These are phyloP conservation scores for Aproaerema taeniolella DNA, from an alignment of 2,888 invertebrate species.

Conservation along the genomic window DNA sequence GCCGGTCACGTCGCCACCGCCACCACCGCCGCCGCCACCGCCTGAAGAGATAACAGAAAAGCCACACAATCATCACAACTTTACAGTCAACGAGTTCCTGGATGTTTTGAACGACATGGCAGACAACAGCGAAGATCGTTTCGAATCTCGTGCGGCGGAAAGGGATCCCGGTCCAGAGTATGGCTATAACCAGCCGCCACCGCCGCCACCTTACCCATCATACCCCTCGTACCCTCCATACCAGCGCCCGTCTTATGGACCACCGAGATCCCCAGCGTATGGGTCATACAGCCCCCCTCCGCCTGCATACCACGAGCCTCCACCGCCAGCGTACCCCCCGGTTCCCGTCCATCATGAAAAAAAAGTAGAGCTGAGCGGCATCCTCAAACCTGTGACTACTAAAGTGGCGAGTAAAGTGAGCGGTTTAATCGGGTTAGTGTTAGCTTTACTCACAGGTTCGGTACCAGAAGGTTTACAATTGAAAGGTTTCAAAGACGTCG, in stretches of 20 bases:
- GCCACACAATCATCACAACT: slow-evolving; percentile 18
- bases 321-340: slow-evolving; percentile 11
- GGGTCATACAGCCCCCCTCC: slow-evolving; percentile 19
- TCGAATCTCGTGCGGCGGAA: slow-evolving; percentile 23
- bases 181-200: slow-evolving; percentile 17
- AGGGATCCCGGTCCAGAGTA: too few relatives aligned
- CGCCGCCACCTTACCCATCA: slow-evolving; percentile 12
- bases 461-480: slow-evolving; percentile 37
- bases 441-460: slow-evolving; percentile 48
- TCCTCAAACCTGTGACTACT: slow-evolving; percentile 44
- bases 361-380: slow-evolving; percentile 32
- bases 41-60: not conserved
- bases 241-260: slow-evolving; percentile 21
- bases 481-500: slow-evolving; percentile 50
- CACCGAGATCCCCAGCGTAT: slow-evolving; percentile 13
- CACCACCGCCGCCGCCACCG: slow-evolving; percentile 19
- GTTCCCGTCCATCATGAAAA: slow-evolving; percentile 24
- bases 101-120: slow-evolving; percentile 33
- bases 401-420: slow-evolving; percentile 50
- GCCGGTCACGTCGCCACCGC: slow-evolving; percentile 17
- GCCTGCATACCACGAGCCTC: slow-evolving; percentile 2
- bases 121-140: slow-evolving; percentile 24
- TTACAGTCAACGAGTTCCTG: slow-evolving; percentile 33
- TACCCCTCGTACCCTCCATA: slow-evolving; percentile 18
- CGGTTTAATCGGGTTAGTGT: slow-evolving; percentile 48